phyloP scores from a whole-genome alignment of 1,140 invertebrate species.

The Rhopalosiphum maidis region DNA sequence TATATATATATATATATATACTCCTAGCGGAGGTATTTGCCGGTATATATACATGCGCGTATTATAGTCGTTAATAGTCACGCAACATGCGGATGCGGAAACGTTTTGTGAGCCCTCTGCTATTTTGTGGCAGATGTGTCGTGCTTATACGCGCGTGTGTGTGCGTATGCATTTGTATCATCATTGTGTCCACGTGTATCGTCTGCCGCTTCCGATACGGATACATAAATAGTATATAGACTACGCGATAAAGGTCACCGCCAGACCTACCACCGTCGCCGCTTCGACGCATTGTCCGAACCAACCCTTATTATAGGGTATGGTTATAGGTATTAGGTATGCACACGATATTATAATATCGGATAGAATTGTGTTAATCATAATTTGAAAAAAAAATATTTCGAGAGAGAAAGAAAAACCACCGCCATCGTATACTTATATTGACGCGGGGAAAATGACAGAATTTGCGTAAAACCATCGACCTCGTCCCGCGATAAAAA shows the following conservation, averaged over 20 bases:
- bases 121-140: conserved; percentile 11
- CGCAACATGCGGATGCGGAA: conserved; percentile 35
- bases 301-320: background rate
- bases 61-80: background rate
- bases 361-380: background rate
- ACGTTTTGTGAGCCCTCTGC: conserved; percentile 8
- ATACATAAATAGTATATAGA: background rate
- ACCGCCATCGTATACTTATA: background rate
- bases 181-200: background rate
- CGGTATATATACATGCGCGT: background rate
- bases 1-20: background rate
- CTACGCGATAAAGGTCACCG: background rate
- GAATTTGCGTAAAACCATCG: background rate
- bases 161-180: background rate
- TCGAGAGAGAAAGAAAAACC: background rate
- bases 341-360: too few species aligned
- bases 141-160: background rate
- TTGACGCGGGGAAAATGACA: background rate
- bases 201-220: background rate
- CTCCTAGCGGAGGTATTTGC: background rate
- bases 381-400: background rate
- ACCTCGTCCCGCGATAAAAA: background rate
- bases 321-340: too few species aligned
- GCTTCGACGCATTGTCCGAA: background rate
- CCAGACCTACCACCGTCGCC: background rate